A percentile compares a stretch with the other conserved stretches of the same genome.
Evolutionary conservation across 2,888 invertebrate genomes (phyloP).

Genomic region (Cheilosia grossa): DNA sequence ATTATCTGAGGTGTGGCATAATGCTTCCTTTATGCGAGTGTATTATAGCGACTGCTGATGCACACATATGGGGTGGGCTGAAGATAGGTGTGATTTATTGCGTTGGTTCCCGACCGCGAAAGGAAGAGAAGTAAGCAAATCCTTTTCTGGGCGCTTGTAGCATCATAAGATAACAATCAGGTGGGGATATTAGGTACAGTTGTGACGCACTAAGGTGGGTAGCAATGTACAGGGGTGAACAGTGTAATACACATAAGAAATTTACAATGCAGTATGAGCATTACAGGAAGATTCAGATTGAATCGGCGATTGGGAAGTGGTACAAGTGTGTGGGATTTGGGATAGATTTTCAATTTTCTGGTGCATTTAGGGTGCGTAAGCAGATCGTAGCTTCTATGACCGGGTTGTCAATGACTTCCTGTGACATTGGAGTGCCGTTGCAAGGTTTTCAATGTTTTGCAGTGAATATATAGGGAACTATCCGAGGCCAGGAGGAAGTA

Average conservation of each 20-base stretch:
- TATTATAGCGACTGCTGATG: conserved; percentile 8
- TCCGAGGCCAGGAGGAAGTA: no score
- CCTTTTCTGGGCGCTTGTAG: conserved; percentile 65
- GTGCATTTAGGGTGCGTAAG: conserved; percentile 5
- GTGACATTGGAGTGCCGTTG: no score
- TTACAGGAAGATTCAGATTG: conserved; percentile 37
- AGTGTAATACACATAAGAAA: neutral
- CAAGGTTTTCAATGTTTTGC: no score
- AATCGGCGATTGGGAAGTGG: conserved; percentile 34
- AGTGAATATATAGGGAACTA: no score
- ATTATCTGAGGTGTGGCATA: conserved; percentile 48
- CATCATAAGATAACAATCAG: conserved; percentile 67
- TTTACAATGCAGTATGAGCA: conserved; percentile 46
- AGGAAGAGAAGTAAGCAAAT: conserved; percentile 41
- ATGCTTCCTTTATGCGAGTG: conserved; percentile 53
- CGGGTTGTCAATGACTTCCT: no score
- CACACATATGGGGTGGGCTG: conserved; percentile 65
- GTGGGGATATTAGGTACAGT: conserved; percentile 49
- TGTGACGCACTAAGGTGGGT: conserved; percentile 41
- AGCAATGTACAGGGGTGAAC: conserved; percentile 3
- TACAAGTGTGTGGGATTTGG: conserved; percentile 53
- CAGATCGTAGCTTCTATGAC: no score
- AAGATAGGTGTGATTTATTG: conserved; percentile 74
- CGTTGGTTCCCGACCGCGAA: conserved; percentile 57
- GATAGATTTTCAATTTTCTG: conserved; percentile 9